phyloP scores from a whole-genome alignment of 2,888 invertebrate genomes.

The Oithona nana region DNA sequence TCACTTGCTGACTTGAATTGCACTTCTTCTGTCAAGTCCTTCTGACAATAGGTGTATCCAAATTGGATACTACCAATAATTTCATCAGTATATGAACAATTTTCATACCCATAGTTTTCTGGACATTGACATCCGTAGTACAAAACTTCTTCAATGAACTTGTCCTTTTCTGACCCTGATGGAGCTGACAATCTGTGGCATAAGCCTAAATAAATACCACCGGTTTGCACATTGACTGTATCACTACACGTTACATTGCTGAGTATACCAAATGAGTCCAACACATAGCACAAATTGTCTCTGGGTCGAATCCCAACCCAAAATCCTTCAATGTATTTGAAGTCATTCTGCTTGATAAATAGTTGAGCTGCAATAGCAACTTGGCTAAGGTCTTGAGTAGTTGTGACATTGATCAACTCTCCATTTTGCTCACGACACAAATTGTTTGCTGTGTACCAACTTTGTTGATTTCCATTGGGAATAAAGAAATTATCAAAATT shows the following conservation, averaged over 20 bases:
- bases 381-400: no score
- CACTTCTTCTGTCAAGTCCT: background rate
- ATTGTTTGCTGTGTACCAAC: background rate
- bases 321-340: background rate
- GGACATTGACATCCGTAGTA: background rate
- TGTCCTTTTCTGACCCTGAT: background rate
- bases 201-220: background rate
- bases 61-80: background rate
- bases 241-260: background rate
- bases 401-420: background rate
- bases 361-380: background rate
- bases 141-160: background rate
- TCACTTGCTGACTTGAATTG: background rate
- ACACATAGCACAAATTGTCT: background rate
- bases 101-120: background rate
- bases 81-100: background rate
- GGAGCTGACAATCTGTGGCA: background rate
- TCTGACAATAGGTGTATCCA: background rate
- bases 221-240: background rate
- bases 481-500: background rate
- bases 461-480: background rate
- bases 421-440: background rate
- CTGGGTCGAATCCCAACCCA: no score
- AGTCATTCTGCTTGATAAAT: background rate
- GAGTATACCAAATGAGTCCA: background rate